phyloP scores from a whole-genome alignment of 2,113 vertebrate genomes.

The Nicator chloris region DNA sequence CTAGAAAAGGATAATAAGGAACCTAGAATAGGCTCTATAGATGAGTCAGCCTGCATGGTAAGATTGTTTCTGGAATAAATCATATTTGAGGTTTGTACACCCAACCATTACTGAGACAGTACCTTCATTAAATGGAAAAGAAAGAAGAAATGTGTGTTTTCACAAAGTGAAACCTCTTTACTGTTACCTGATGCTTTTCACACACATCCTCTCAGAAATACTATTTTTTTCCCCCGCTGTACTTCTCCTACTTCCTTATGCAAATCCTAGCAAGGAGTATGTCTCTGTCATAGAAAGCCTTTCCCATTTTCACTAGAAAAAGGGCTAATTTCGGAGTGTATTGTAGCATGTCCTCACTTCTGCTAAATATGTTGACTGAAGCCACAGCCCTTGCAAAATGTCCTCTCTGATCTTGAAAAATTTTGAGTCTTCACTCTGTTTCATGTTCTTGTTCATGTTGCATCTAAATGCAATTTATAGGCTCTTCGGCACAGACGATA shows the following conservation, averaged over 20 bases:
- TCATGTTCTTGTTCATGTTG: neutral
- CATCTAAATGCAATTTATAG: neutral
- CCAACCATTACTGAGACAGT: neutral
- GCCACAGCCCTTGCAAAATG: neutral
- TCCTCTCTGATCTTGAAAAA: neutral
- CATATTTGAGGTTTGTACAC: neutral
- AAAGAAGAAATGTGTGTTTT: neutral
- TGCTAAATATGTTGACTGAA: neutral
- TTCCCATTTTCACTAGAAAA: neutral
- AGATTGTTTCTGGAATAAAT: neutral
- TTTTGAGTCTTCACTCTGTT: neutral
- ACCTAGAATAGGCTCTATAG: neutral
- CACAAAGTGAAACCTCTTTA: neutral
- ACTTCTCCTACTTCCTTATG: neutral
- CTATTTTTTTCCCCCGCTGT: neutral
- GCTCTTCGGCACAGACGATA: neutral
- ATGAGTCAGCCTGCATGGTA: neutral
- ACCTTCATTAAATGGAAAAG: neutral
- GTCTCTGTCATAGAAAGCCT: neutral
- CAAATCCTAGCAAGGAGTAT: neutral
- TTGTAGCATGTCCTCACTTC: neutral
- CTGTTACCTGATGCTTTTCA: neutral
- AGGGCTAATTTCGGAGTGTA: neutral
- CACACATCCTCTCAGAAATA: neutral
- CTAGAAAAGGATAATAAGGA: neutral